These are phyloP conservation scores for Exephanes ischioxanthus DNA, from an alignment of 2,888 invertebrate species.

Conservation along the genomic window DNA sequence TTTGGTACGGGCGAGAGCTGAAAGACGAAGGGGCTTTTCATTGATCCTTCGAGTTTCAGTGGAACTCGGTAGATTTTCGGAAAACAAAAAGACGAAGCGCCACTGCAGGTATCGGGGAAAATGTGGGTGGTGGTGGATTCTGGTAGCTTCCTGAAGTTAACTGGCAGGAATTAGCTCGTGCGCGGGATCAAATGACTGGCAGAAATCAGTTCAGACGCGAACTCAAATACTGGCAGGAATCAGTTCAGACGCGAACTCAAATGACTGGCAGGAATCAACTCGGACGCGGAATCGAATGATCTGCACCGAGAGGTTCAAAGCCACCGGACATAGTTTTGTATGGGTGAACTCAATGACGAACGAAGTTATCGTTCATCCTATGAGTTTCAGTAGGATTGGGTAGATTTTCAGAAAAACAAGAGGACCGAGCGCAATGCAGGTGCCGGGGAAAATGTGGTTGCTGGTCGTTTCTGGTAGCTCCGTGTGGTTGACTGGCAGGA, in stretches of 20 bases:
- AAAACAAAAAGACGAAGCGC: constrained; percentile 1
- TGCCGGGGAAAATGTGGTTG: constrained; percentile 12
- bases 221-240: constrained; percentile 70
- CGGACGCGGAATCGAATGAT: constrained; percentile 8
- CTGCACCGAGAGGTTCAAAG: no score
- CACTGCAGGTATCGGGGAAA: not conserved
- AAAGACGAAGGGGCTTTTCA: no score
- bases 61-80: not conserved
- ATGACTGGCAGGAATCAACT: constrained; percentile 68
- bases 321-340: no score
- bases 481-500: constrained; percentile 72
- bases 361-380: no score
- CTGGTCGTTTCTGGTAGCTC: constrained; percentile 51
- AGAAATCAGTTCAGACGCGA: constrained; percentile 66
- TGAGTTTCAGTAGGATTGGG: no score
- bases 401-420: constrained; percentile 4
- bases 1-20: no score
- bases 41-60: no score
- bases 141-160: constrained; percentile 69
- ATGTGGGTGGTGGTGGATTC: not conserved
- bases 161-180: constrained; percentile 71
- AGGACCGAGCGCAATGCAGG: not conserved
- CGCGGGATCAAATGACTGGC: constrained; percentile 30
- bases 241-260: constrained; percentile 41
- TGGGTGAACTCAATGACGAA: no score